Base-by-base conservation (phyloP, 2,797 vertebrate genomes). In the Danionella dracula region DNA sequence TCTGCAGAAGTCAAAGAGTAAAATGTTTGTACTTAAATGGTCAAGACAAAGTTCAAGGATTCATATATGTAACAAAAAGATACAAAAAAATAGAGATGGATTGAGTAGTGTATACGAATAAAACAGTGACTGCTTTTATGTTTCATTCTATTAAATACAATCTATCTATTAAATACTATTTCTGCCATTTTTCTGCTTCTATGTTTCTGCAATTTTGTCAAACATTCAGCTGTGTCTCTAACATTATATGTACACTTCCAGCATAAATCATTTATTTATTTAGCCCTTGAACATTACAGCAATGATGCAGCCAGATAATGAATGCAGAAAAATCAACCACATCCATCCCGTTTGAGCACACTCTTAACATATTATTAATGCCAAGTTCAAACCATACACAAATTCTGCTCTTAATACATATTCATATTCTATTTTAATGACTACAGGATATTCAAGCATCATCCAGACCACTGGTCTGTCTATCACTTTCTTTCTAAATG, bases 381-480 rank as follows among this genome's bases (percentile, higher is more conserved):
- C 48, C 53, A 61, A 58, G 57, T 41, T 41, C 16, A 34, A 66
- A 29, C 16, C 64, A 17, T 38, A 53, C 68, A 42, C 37, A 50
- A 67, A 45, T 57, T 1, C 19, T 31, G n/a, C 19, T 20, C 46
- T 45, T 53, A 41, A 67, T 67, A 63, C 27, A 63, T 54, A 63
- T 70, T 68, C 70, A 76, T 55, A 56, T 65, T 53, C 35, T 41
- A 19, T 13, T 58, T 71, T 71, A 76, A 76, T 76, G 35, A 62
- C 45, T 40, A 60, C 55, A 16, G 50, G 56, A 66, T 76, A 76
- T 68, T 71, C 68, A 65, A 34, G 23, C 51, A 54, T 76, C 60
- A 68, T 71, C 35, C 49, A 68, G 60, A 68, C 45, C 68, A 71
- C 19, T 76, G 68, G 68, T 42, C 61, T 71, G 75, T 76, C 71